Evolutionary conservation across 2,888 invertebrate species (phyloP).

Genomic region (Tridacna gigas): DNA sequence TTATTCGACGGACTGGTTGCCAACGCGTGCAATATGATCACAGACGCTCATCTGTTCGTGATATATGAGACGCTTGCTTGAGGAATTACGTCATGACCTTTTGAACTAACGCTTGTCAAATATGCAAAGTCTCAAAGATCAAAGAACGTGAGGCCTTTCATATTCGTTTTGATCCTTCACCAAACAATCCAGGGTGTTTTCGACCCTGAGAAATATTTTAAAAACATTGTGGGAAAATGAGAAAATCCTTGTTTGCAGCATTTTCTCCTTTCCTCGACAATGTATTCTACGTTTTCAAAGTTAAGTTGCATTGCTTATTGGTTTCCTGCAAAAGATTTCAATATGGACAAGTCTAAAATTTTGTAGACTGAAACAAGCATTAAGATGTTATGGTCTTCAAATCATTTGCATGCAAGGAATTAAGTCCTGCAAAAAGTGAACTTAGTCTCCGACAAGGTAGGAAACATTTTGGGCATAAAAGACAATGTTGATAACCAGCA

Average conservation of each 20-base stretch:
- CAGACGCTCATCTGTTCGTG: slow-evolving; percentile 43
- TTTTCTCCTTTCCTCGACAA: no score
- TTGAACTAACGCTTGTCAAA: slow-evolving; percentile 57
- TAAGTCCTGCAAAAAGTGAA: no score
- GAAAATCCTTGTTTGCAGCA: neutral
- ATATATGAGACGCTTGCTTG: slow-evolving; percentile 46
- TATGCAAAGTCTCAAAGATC: slow-evolving; percentile 30
- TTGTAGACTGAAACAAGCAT: no score
- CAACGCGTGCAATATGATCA: slow-evolving; percentile 48
- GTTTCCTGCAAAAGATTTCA: no score
- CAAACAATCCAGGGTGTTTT: neutral
- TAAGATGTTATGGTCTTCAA: no score
- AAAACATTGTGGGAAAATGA: neutral
- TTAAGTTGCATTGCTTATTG: no score
- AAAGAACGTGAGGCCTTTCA: slow-evolving; percentile 2
- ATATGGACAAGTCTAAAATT: no score
- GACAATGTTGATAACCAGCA: neutral
- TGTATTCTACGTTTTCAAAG: no score
- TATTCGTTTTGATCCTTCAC: neutral
- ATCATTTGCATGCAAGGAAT: no score
- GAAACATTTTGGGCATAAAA: neutral
- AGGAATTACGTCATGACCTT: slow-evolving; percentile 58
- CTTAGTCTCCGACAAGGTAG: no score
- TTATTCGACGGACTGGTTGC: slow-evolving; percentile 6
- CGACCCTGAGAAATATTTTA: neutral